These are phyloP conservation scores for Brachionus sp. DNA, from an alignment of 1,140 invertebrate species.

Conservation along the genomic window DNA sequence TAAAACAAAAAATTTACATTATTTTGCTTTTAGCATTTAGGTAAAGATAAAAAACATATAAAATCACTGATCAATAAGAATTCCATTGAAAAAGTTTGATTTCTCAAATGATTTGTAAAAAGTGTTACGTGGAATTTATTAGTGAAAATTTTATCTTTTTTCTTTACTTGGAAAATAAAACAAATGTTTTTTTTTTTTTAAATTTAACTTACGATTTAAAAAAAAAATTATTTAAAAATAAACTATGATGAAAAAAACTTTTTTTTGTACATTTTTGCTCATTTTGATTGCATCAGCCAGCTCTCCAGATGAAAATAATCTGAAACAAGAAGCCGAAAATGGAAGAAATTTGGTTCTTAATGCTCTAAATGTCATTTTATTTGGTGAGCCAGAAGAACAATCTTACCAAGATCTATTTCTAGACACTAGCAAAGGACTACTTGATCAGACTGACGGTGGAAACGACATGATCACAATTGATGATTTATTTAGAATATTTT, in stretches of 20 bases:
- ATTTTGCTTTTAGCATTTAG: no score
- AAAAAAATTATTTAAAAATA: not conserved
- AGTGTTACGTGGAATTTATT: not conserved
- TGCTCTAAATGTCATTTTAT: not conserved
- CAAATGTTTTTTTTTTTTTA: not conserved
- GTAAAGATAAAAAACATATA: no score
- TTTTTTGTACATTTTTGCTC: not conserved
- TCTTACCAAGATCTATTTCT: conserved; percentile 36
- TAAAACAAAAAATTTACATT: no score
- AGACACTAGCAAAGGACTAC: conserved; percentile 16
- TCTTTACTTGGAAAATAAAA: not conserved
- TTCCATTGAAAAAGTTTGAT: no score
- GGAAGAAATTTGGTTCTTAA: conserved; percentile 12
- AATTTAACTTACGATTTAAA: not conserved
- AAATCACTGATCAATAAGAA: no score
- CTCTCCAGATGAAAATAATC: not conserved
- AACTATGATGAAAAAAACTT: not conserved
- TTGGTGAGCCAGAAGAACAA: not conserved
- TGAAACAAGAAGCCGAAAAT: not conserved
- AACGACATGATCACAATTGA: conserved; percentile 32
- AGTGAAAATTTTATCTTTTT: not conserved
- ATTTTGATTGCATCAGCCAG: not conserved
- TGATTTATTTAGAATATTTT: conserved; percentile 9
- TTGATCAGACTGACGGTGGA: not conserved
- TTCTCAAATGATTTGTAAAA: not conserved